Base-by-base conservation (phyloP, 2,888 invertebrate species). In the Drosophila neutralis region DNA sequence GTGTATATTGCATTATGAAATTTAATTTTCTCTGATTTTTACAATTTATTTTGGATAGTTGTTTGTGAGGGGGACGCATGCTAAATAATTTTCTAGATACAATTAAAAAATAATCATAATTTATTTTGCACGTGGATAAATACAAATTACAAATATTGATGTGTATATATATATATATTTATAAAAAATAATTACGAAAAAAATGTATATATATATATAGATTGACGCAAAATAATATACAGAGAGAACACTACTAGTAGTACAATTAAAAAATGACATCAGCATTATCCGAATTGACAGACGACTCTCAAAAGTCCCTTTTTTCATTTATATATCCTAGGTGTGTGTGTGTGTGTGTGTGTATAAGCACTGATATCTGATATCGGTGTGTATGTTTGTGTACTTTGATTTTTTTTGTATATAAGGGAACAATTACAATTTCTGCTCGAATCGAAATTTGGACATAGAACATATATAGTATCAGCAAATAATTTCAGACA, bases 71-170 rank as follows among this genome's bases (percentile, higher is more conserved):
- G 24, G 24, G 29, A 31, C 5, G 59, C 78, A 69, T 74, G 70
- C 78, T 69, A 78, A 82, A 84, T 67, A 82, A 84, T 73, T 82
- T 67, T 45, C 82, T 74, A 87, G 52, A 48, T 66, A 54, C 52
- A 69, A 67, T 76, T 80, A 76, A 87, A 86, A 87, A 89, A 89
- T 83, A 90, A 85, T 88, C 82, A 80, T 82, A 87, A 84, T 90
- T 87, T 87, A 89, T 89, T 86, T 87, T 86, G 89, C 90, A 87
- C 90, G 90, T 81, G 76, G 83, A 89, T 90, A 90, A 90, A 89
- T 87, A 90, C 77, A 89, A 82, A 90, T 84, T 87, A 90, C 78
- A 89, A 74, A 73, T 90, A 72, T 77, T 66, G 33, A 71, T 49
- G 56, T 61, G 57, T 85, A 67, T 82, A 68, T 65, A 70, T 70